Evolutionary conservation across 2,888 invertebrate species (phyloP).

Genomic region (Hirtodrosophila alboralis): DNA sequence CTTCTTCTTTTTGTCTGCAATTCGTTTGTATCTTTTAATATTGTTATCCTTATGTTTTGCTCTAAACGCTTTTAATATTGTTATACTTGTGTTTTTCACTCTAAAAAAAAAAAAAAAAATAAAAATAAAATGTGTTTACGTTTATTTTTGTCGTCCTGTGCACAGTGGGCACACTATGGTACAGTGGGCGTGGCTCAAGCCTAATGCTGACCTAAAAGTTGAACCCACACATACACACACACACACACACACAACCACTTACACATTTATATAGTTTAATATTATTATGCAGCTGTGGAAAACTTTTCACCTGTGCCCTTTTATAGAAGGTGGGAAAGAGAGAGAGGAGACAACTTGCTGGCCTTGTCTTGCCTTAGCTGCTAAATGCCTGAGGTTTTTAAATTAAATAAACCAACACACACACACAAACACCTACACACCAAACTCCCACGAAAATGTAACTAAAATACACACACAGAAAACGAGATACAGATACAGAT

Average conservation of each 20-base stretch:
- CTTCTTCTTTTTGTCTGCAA: slow-evolving; percentile 35
- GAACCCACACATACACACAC: slow-evolving; percentile 13
- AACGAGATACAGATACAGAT: slow-evolving; percentile 7
- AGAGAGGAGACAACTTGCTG: slow-evolving; percentile 1
- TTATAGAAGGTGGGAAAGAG: neutral
- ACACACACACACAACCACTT: slow-evolving; percentile 24
- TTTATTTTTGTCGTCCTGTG: slow-evolving; percentile 27
- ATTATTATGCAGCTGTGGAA: slow-evolving; percentile 51
- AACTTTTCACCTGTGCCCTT: slow-evolving; percentile 53
- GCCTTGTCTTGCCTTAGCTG: slow-evolving; percentile 12
- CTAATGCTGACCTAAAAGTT: slow-evolving; percentile 10
- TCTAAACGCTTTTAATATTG: slow-evolving; percentile 40
- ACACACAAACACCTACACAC: slow-evolving; percentile 9
- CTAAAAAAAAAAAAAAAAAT: neutral
- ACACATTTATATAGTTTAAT: slow-evolving; percentile 32
- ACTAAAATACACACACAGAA: slow-evolving; percentile 54
- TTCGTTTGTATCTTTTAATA: slow-evolving; percentile 23
- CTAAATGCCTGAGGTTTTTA: slow-evolving; percentile 63
- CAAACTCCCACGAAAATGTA: slow-evolving; percentile 56
- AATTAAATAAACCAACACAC: slow-evolving; percentile 70
- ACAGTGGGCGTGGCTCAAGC: slow-evolving; percentile 10
- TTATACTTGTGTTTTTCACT: slow-evolving; percentile 39
- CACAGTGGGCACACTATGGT: too few species aligned
- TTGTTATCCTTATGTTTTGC: too few species aligned
- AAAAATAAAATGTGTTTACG: slow-evolving; percentile 32